Conservation (phyloP, 2,113 vertebrate species). For the Crotalus horridus region DNA sequence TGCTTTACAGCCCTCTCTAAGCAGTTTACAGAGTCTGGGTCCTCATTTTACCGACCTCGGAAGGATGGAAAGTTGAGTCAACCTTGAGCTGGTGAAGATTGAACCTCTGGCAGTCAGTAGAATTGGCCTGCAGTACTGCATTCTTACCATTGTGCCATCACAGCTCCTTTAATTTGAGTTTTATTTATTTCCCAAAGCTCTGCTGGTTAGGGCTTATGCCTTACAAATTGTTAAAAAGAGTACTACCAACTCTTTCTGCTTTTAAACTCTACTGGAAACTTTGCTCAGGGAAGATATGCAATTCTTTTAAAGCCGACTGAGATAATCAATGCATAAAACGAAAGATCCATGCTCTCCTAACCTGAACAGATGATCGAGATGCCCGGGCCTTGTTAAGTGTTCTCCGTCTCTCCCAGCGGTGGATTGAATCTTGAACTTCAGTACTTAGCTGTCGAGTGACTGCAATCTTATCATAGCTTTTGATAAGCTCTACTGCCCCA, state of each 20-base stretch:
- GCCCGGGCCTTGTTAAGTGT: slow-evolving; percentile 87
- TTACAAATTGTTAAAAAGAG: background rate
- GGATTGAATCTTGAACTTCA: slow-evolving; percentile 96
- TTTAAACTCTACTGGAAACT: background rate
- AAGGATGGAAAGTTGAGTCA: no score
- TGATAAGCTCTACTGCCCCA: slow-evolving; percentile 92
- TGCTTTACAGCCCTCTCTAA: no score
- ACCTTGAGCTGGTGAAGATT: no score
- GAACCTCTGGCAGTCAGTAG: no score
- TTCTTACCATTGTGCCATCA: no score
- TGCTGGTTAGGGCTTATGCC: background rate
- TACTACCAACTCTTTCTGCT: background rate
- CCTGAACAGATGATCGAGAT: slow-evolving; percentile 84
- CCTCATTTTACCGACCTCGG: no score
- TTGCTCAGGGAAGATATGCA: background rate
- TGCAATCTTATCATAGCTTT: slow-evolving; percentile 88
- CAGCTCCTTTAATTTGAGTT: background rate
- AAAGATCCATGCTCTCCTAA: slow-evolving; percentile 39
- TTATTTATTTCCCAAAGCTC: background rate
- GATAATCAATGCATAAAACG: background rate
- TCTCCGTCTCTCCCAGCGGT: slow-evolving; percentile 91
- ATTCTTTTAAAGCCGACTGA: background rate
- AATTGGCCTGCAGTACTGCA: no score
- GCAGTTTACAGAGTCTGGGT: no score
- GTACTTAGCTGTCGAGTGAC: slow-evolving; percentile 87